phyloP scores from a whole-genome alignment of 2,113 vertebrate genomes.

The Ceyx melanurus region DNA sequence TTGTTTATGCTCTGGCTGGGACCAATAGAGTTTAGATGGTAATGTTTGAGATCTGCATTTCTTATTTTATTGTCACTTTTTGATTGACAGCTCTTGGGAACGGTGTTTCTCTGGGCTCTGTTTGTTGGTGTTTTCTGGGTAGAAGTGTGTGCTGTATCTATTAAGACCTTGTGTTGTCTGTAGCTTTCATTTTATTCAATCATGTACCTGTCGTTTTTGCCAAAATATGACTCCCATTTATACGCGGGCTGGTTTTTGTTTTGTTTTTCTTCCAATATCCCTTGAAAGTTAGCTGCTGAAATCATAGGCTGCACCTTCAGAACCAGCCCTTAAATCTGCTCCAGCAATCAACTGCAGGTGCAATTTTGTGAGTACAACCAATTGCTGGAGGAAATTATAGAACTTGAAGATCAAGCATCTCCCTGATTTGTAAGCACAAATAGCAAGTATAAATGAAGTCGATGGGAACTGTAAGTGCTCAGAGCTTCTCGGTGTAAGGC shows the following conservation, averaged over 20 bases:
- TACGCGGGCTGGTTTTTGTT: neutral
- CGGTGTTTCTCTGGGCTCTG: neutral
- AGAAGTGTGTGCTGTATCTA: neutral
- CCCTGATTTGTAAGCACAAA: slow-evolving; percentile 48
- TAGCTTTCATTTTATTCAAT: slow-evolving; percentile 59
- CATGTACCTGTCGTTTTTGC: slow-evolving; percentile 33
- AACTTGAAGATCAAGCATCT: slow-evolving; percentile 18
- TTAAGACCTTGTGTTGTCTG: slow-evolving; percentile 45
- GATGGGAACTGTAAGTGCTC: slow-evolving; percentile 5
- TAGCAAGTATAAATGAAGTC: slow-evolving; percentile 23
- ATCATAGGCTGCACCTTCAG: neutral
- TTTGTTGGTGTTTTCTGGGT: slow-evolving; percentile 23
- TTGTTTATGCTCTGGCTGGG: too few species aligned
- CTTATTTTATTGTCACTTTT: too few species aligned
- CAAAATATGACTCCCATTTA: slow-evolving; percentile 4
- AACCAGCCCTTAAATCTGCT: slow-evolving; percentile 36
- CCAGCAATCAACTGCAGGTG: slow-evolving; percentile 51
- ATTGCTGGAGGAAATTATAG: slow-evolving; percentile 61
- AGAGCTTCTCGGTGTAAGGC: neutral
- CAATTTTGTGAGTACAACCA: slow-evolving; percentile 53
- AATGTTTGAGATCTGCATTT: too few species aligned
- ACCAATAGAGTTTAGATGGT: too few species aligned
- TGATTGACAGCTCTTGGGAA: too few species aligned
- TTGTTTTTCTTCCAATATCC: neutral
- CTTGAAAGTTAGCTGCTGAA: slow-evolving; percentile 40